Evolutionary conservation across 2,113 vertebrate species (phyloP).

Genomic region (Tupaia tana): DNA sequence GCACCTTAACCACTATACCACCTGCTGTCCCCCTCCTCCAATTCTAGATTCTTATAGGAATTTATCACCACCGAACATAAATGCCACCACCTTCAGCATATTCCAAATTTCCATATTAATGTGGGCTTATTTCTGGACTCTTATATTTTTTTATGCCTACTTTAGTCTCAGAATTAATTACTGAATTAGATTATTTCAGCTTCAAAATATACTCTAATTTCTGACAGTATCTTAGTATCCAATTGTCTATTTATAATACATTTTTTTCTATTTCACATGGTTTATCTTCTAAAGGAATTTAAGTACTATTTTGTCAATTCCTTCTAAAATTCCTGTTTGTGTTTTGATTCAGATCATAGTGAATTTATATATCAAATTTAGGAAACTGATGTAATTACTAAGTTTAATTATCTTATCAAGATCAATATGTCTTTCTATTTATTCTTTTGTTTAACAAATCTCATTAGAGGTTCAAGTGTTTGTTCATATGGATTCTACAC

Average conservation of each 20-base stretch:
- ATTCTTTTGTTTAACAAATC: slow-evolving; percentile 26
- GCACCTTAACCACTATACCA: no score
- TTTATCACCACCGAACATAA: neutral
- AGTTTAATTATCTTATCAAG: neutral
- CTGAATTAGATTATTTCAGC: neutral
- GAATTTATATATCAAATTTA: neutral
- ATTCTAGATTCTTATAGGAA: neutral
- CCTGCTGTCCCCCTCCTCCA: no score
- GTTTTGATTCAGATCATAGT: neutral
- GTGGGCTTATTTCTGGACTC: slow-evolving; percentile 5
- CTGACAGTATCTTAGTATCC: neutral
- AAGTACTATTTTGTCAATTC: slow-evolving; percentile 22
- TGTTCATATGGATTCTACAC: neutral
- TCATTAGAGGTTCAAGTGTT: neutral
- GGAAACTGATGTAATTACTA: neutral
- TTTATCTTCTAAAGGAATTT: slow-evolving; percentile 7
- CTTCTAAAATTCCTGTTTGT: neutral
- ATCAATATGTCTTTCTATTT: slow-evolving; percentile 25
- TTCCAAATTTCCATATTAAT: slow-evolving; percentile 2
- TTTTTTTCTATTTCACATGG: neutral
- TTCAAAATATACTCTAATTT: slow-evolving; percentile 23
- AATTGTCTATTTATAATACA: neutral
- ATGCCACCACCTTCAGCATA: neutral
- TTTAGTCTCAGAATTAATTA: neutral
- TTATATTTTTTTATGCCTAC: neutral